Percentiles rank a stretch among this genome's conserved stretches.
phyloP scores from a whole-genome alignment of 2,113 vertebrate species.

The Sturnus vulgaris region DNA sequence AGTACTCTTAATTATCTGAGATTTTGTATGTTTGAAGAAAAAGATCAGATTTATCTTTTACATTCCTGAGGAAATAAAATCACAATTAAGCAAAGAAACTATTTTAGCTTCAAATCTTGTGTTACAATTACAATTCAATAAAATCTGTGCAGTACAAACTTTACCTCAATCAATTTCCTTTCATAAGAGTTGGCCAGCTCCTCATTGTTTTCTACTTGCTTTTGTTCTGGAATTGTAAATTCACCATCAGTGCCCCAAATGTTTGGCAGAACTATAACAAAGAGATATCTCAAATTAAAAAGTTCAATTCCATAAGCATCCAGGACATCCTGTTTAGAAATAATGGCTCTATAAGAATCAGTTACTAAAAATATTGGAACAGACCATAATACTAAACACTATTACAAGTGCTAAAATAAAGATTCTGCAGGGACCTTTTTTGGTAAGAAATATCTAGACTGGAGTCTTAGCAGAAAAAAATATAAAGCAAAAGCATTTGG shows the following conservation, averaged over 20 bases:
- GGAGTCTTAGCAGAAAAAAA: neutral
- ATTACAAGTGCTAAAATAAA: neutral
- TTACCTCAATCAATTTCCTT: slow-evolving; percentile 97
- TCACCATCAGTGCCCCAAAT: slow-evolving; percentile 80
- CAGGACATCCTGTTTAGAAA: neutral
- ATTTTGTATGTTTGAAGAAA: neutral
- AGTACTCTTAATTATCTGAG: neutral
- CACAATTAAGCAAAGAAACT: neutral
- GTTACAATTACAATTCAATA: neutral
- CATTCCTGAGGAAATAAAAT: neutral
- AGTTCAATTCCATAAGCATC: neutral
- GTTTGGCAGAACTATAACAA: slow-evolving; percentile 67
- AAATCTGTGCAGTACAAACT: neutral
- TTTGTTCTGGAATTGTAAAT: slow-evolving; percentile 78
- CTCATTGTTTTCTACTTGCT: slow-evolving; percentile 84
- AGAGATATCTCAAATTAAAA: neutral
- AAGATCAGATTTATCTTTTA: neutral
- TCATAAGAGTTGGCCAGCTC: slow-evolving; percentile 91
- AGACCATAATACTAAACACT: neutral
- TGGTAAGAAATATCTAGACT: neutral
- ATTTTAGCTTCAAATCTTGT: neutral
- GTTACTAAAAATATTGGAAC: neutral
- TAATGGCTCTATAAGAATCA: neutral
- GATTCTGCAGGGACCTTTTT: neutral
- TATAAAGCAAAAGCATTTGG: neutral